Conservation (phyloP, 2,888 invertebrate species). For the Chalcis sispes region DNA sequence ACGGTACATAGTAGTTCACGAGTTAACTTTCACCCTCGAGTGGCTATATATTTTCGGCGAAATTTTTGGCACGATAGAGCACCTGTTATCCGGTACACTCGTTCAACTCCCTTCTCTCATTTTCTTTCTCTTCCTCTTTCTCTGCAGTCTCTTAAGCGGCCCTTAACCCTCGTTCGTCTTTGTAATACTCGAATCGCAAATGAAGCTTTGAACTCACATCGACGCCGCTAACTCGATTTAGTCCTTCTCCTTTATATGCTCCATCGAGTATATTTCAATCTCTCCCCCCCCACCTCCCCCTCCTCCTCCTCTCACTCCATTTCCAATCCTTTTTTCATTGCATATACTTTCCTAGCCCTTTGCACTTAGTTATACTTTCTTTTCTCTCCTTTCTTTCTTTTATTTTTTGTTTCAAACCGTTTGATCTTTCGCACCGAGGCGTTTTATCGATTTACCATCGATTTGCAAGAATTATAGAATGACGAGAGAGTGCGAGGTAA, state of each 20-base stretch:
- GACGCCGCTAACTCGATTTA: slow-evolving; percentile 39
- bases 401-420: slow-evolving; percentile 14
- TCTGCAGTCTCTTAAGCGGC: slow-evolving; percentile 40
- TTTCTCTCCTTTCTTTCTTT: not conserved
- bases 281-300: not conserved
- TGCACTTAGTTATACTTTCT: no score
- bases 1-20: no score
- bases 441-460: slow-evolving; percentile 47
- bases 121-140: not conserved
- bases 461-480: slow-evolving; percentile 51
- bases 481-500: not conserved
- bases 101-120: not conserved
- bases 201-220: slow-evolving; percentile 53
- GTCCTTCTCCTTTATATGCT: slow-evolving; percentile 1
- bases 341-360: slow-evolving; percentile 29
- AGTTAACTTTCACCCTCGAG: not conserved
- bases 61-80: slow-evolving; percentile 38
- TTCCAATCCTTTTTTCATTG: slow-evolving; percentile 40
- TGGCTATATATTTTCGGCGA: slow-evolving; percentile 21
- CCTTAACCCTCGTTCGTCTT: slow-evolving; percentile 54
- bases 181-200: slow-evolving; percentile 52
- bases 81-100: slow-evolving; percentile 42
- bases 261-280: slow-evolving; percentile 36
- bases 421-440: slow-evolving; percentile 35
- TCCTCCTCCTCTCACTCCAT: slow-evolving; percentile 31